phyloP scores from a whole-genome alignment of 2,888 invertebrate genomes.

The Megamerina dolium region DNA sequence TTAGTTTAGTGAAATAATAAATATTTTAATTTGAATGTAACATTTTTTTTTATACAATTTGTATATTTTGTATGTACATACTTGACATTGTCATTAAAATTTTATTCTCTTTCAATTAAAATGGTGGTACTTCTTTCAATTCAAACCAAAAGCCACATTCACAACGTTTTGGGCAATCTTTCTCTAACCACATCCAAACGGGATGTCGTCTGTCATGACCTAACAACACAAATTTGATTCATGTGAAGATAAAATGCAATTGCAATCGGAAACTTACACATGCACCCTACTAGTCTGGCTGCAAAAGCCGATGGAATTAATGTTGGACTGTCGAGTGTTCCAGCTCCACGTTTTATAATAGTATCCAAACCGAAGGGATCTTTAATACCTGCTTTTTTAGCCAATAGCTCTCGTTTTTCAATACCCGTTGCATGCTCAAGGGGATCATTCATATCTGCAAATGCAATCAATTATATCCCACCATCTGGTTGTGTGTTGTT shows the following conservation, averaged over 20 bases:
- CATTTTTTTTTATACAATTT: too few species aligned
- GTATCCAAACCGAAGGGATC: conserved; percentile 73
- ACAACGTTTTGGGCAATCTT: conserved; percentile 83
- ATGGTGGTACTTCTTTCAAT: conserved; percentile 65
- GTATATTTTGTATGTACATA: too few species aligned
- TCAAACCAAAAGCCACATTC: conserved; percentile 96
- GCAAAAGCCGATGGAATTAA: conserved; percentile 84
- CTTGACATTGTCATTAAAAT: neutral
- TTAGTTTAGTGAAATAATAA: too few species aligned
- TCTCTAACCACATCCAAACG: conserved; percentile 92
- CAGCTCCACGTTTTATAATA: conserved; percentile 67
- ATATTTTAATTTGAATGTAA: too few species aligned
- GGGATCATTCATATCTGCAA: conserved; percentile 71
- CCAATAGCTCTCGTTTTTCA: conserved; percentile 81
- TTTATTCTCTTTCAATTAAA: conserved; percentile 50
- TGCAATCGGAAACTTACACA: conserved; percentile 75
- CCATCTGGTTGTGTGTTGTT: neutral
- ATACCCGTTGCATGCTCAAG: conserved; percentile 88
- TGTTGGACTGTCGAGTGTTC: conserved; percentile 78
- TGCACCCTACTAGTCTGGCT: conserved; percentile 85
- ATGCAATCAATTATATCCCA: neutral
- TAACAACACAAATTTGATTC: conserved; percentile 30
- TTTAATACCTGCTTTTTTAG: conserved; percentile 76
- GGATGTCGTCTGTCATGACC: conserved; percentile 81
- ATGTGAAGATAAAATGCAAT: too few species aligned